Conservation (phyloP, 2,113 vertebrate genomes). For the Xerus inauris region DNA sequence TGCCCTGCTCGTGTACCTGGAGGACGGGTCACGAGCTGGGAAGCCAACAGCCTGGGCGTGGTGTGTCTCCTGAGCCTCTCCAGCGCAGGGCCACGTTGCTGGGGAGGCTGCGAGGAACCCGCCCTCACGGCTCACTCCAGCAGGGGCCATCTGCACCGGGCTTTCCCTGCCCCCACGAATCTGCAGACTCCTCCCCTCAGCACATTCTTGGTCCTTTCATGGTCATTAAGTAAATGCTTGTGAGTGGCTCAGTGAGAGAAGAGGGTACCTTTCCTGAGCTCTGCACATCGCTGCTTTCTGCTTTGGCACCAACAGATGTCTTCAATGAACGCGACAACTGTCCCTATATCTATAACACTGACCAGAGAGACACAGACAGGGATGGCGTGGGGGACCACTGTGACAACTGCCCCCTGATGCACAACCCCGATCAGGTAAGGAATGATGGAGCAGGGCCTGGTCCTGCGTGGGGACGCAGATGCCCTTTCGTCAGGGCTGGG, state of each 20-base stretch:
- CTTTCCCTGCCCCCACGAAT: too few species aligned
- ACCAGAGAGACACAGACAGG: slow-evolving; percentile 96
- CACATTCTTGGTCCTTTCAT: neutral
- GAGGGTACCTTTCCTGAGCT: accelerated
- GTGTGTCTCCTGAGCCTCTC: too few species aligned
- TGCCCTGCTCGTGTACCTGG: accelerated
- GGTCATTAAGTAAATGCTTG: accelerated
- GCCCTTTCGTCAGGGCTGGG: too few species aligned
- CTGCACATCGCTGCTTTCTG: accelerated
- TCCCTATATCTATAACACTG: slow-evolving; percentile 96
- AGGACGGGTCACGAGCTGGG: too few species aligned
- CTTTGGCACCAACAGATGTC: slow-evolving; percentile 87
- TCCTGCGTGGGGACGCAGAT: too few species aligned
- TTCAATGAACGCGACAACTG: slow-evolving; percentile 97
- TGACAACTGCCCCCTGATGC: slow-evolving; percentile 96
- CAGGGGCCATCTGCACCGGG: too few species aligned
- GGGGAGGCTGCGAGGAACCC: too few species aligned
- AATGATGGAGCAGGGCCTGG: too few species aligned
- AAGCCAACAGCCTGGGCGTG: too few species aligned
- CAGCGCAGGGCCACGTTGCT: too few species aligned
- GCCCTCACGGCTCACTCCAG: too few species aligned
- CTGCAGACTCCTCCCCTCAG: too few species aligned
- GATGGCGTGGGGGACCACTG: slow-evolving; percentile 98
- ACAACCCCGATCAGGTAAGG: slow-evolving; percentile 96
- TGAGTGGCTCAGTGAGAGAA: accelerated